phyloP scores from a whole-genome alignment of 2,888 invertebrate species.

The Rosalia funebris region DNA sequence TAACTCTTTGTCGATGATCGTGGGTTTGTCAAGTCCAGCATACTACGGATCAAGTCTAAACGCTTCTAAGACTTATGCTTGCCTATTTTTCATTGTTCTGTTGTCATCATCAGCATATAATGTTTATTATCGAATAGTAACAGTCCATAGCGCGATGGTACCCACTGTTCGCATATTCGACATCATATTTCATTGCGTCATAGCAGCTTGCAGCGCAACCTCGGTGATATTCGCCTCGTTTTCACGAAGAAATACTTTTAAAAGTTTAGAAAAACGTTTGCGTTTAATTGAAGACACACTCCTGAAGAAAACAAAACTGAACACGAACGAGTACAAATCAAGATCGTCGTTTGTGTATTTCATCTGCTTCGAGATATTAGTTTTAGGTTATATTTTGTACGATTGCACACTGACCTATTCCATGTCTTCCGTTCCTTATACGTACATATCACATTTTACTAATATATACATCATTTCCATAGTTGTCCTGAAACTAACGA shows the following conservation, averaged over 20 bases:
- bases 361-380: background rate
- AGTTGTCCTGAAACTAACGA: background rate
- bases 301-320: background rate
- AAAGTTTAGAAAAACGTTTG: background rate
- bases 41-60: too few species aligned
- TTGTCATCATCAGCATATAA: background rate
- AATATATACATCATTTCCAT: constrained; percentile 1
- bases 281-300: background rate
- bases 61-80: background rate
- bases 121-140: background rate
- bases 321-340: background rate
- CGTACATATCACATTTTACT: background rate
- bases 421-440: background rate
- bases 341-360: background rate
- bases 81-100: background rate
- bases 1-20: background rate
- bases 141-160: background rate
- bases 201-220: background rate
- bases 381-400: background rate
- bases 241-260: constrained; percentile 9
- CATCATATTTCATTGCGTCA: background rate
- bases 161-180: constrained; percentile 3
- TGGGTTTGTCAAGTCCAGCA: too few species aligned
- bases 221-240: constrained; percentile 6
- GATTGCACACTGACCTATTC: background rate